A percentile compares a stretch with the other conserved stretches of the same genome.
Evolutionary conservation across 1,140 invertebrate genomes (phyloP).

Genomic region (Penaeus vannamei): DNA sequence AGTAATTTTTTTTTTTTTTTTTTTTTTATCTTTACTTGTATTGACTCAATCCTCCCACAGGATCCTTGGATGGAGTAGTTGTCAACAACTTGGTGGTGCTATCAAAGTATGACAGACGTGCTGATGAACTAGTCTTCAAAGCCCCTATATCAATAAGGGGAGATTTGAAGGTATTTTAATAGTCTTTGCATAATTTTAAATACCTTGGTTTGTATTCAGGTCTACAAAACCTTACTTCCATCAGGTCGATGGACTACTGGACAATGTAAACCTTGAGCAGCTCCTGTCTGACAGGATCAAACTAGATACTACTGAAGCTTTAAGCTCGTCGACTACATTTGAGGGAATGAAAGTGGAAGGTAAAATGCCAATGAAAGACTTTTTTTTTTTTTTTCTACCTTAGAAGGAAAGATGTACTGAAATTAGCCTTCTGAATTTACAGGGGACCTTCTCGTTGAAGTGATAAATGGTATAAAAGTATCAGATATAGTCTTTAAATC

Average conservation of each 20-base stretch:
- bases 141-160: not conserved
- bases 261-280: slow-evolving; percentile 23
- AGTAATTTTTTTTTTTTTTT: not conserved
- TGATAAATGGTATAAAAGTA: slow-evolving; percentile 23
- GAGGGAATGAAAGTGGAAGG: slow-evolving; percentile 43
- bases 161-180: slow-evolving; percentile 35
- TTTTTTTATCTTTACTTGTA: not conserved
- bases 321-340: not conserved
- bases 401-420: too few relatives aligned
- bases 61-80: slow-evolving; percentile 10
- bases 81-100: slow-evolving; percentile 14
- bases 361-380: not conserved
- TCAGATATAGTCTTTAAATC: slow-evolving; percentile 34
- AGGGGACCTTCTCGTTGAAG: slow-evolving; percentile 26
- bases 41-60: not conserved
- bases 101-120: not conserved
- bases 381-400: not conserved
- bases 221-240: not conserved
- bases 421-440: not conserved
- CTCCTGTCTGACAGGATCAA: not conserved
- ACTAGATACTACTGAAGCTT: not conserved
- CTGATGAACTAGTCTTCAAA: not conserved
- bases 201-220: too few relatives aligned
- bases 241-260: slow-evolving; percentile 42
- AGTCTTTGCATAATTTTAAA: too few relatives aligned